These are phyloP conservation scores for Anadara kagoshimensis DNA, from an alignment of 1,140 invertebrate species.

Conservation along the genomic window DNA sequence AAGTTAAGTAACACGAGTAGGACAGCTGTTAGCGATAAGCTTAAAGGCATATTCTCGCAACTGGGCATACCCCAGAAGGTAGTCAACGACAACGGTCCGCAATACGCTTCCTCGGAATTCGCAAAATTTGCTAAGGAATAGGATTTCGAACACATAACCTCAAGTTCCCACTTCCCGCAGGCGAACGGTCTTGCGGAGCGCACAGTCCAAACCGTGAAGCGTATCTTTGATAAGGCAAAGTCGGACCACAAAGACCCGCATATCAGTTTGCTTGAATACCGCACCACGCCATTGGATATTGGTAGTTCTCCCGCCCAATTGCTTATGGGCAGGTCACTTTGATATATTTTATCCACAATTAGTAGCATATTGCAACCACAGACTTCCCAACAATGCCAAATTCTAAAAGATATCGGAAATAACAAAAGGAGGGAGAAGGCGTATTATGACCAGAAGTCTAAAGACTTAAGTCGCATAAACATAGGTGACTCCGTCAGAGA, in stretches of 20 bases:
- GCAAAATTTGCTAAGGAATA: conserved; percentile 24
- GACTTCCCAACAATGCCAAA: not conserved
- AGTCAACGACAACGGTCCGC: conserved; percentile 43
- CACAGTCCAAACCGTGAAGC: conserved; percentile 34
- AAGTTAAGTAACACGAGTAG: conserved; percentile 22
- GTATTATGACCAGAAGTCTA: conserved; percentile 4
- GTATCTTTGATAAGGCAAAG: conserved; percentile 37
- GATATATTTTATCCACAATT: conserved; percentile 1
- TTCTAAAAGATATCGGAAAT: not conserved
- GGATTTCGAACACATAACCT: conserved; percentile 38
- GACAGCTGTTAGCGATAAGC: conserved; percentile 25
- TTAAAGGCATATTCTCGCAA: conserved; percentile 30
- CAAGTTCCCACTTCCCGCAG: conserved; percentile 24
- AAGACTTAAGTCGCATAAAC: too few relatives aligned
- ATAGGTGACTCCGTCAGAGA: too few relatives aligned
- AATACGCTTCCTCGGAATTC: conserved; percentile 32
- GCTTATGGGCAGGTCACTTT: conserved; percentile 14
- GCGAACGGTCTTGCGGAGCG: conserved; percentile 36
- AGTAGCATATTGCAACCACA: not conserved
- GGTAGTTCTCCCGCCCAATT: conserved; percentile 35
- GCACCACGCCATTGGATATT: conserved; percentile 27
- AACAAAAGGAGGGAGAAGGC: not conserved
- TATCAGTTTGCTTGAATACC: conserved; percentile 38
- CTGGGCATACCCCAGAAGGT: conserved; percentile 43
- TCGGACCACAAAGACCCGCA: conserved; percentile 27